Conservation (phyloP, 2,888 invertebrate genomes). For the Nemoura dubitans region DNA sequence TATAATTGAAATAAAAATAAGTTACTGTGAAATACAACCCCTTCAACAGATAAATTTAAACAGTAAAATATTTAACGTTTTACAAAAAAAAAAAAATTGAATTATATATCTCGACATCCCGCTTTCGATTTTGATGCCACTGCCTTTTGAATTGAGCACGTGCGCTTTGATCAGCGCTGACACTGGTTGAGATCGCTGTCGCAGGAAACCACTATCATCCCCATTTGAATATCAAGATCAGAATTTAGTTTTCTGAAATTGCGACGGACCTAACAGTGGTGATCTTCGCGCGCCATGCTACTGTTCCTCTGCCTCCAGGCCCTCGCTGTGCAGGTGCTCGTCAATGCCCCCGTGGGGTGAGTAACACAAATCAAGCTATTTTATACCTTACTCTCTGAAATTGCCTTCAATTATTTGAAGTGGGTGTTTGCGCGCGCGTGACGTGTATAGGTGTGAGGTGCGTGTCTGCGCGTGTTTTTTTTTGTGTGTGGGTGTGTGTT, state of each 20-base stretch:
- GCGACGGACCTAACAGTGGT: not conserved
- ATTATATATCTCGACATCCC: not conserved
- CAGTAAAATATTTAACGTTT: not conserved
- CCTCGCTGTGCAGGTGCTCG: not conserved
- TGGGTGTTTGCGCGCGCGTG: too few species aligned
- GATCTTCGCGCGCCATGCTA: not conserved
- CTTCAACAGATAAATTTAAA: too few species aligned
- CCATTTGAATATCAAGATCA: not conserved
- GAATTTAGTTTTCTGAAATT: not conserved
- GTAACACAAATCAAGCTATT: not conserved
- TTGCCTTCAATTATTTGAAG: too few species aligned
- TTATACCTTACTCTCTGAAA: not conserved
- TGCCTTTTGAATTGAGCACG: not conserved
- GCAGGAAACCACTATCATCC: not conserved
- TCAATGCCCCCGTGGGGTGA: not conserved
- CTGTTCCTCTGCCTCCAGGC: not conserved
- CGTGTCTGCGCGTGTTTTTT: too few species aligned
- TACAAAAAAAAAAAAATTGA: not conserved
- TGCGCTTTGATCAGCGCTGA: not conserved
- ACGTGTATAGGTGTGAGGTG: too few species aligned
- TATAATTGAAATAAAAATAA: too few species aligned
- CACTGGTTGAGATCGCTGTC: not conserved
- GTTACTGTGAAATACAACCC: too few species aligned
- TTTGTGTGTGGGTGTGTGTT: too few species aligned
- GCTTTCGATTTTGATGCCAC: not conserved